Base-by-base conservation (phyloP, 2,797 vertebrate species). In the Neopelma chrysocephalum region DNA sequence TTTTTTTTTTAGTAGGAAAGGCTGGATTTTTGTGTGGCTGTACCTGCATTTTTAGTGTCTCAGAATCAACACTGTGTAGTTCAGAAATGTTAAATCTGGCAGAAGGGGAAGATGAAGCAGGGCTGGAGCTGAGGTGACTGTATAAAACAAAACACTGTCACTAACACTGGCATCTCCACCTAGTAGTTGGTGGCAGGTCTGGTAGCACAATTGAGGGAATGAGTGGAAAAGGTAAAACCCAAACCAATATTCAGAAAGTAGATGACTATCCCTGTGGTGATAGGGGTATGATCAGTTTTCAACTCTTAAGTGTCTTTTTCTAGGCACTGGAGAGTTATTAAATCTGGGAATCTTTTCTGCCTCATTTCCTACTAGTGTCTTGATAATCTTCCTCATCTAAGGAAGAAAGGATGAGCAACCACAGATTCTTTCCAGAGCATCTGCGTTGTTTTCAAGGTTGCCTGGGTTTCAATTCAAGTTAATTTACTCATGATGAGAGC, bases 391-490 rank as follows among this genome's bases (percentile, higher is more conserved):
- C 13, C 32, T 66, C 23, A 43, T 75, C 61, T 77, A 65, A 90
- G 69, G 50, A 83, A 81, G 82, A 90, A 83, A 64, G 42, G 40
- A 91, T 81, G 61, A 75, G n/a, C 69, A 73, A 47, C 29, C 32
- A n/a, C n/a, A 71, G 76, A 87, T 64, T 57, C 84, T 75, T 93
- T 42, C 45, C 14, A 40, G 69, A 82, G 58, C 87, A 83, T 88
- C 60, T 88, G 69, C 51, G 54, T 94, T 83, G 45, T 78, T 91
- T 85, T 93, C 82, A 91, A 38, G 43, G 72, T 88, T 93, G 69
- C 90, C 57, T 88, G 61, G 17, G 48, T 94, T 93, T 94, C 87
- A 71, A 3, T 75, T 88, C 48, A 68, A 70, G 78, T 82, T 77
- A 45, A 88, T 87, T 65, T 90, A 65, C 42, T 81, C 17, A 29